Evolutionary conservation across 1,140 invertebrate genomes (phyloP), one percentile per base, ranked within the genome.

Genomic region (Dreissena rostriformis): DNA sequence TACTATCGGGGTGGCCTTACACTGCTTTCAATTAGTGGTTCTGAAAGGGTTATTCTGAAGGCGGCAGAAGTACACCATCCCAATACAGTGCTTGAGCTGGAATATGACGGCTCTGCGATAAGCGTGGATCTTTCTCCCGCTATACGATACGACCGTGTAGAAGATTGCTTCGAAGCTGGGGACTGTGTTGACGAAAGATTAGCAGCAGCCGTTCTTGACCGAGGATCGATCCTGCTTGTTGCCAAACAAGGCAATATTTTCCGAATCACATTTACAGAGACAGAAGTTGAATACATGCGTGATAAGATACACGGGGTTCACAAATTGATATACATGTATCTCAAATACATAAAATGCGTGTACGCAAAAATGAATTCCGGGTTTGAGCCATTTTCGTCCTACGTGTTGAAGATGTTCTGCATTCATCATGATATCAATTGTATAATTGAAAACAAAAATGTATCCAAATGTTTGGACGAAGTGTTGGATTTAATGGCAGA

Each of bases 1-100:
- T 68, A 29, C 17, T 68, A 68, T 26, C 24, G 66, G 17, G 66
- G 66, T 68, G 29, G 15, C 24, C 24, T 28, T 68, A 68, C 66
- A 26, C 24, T 26, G 66, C 15, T 15, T 24, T 68, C 66, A 68
- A 68, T 1, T 17, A 68, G 66, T 22, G 26, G 15, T 28, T 28
- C 12, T 68, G 29, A 24, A 67, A 17, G 24, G 65, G 24, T 29
- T 39, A 39, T 39, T 26, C 14, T 67, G 15, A 67, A 29, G 29
- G 24, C 29, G 24, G 24, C 24, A 28, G 65, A 67, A 15, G 65
- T 24, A n/a, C 24, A 22, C 24, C 17, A 28, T n/a, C 65, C 65
- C 14, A 67, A 67, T 67, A 67, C 29, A 22, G 65, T 67, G 24
- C 29, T 24, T 0, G 24, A 11, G 65, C 29, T 67, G 15, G 24